Conservation (phyloP, 2,797 vertebrate genomes). For the Ibycter americanus region DNA sequence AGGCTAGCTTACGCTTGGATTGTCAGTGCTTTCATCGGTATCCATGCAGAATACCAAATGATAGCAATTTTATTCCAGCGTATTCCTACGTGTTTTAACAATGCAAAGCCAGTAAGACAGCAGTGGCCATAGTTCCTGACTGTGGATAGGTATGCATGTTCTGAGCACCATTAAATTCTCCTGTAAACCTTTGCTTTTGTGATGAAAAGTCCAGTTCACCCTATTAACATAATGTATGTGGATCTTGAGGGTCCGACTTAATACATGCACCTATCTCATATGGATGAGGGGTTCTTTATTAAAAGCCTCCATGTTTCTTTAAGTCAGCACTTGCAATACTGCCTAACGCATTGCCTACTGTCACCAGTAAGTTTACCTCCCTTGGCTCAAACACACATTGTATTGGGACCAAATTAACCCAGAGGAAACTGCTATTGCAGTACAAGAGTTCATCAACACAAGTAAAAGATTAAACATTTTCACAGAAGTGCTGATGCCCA, state of each 20-base stretch:
- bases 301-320: background rate
- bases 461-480: slow-evolving; percentile 52
- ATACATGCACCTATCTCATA: background rate
- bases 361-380: background rate
- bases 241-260: background rate
- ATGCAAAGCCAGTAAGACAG: background rate
- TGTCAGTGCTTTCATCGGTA: background rate
- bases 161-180: background rate
- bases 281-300: background rate
- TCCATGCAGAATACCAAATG: background rate
- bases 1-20: background rate
- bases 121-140: background rate
- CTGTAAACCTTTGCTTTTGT: background rate
- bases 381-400: background rate
- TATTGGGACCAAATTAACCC: background rate
- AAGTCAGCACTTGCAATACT: background rate
- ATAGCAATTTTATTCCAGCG: background rate
- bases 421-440: background rate
- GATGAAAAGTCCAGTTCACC: background rate
- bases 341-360: background rate
- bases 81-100: background rate
- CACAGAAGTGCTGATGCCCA: background rate
- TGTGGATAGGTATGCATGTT: background rate
- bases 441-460: background rate
- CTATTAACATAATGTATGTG: background rate